Base-by-base conservation (phyloP, 2,113 vertebrate species). In the Bubo blakistoni region DNA sequence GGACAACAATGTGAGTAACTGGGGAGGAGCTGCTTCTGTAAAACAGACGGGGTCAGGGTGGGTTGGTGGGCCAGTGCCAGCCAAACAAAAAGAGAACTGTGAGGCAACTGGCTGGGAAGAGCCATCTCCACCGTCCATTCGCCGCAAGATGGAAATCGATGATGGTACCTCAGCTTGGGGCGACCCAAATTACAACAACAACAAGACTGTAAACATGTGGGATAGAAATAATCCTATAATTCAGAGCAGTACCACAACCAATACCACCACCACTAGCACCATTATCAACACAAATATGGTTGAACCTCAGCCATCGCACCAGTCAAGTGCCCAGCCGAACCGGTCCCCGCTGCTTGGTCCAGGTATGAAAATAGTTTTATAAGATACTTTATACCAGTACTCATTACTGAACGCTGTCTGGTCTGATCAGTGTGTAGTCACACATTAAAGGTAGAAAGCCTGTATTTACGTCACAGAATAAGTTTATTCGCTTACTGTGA, bases 111-210 rank as follows among this genome's bases (percentile, higher is more conserved):
- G 99, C 96, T 99, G 99, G 99, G 98, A 99, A 90, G 99, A 99
- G 85, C 99, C 99, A 73, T 99, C 99, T 51, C 99, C 99, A 78
- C 99, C 99, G 13, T 99, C 99, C 89, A 98, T 99, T 91, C 99
- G 99, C 58, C 99, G 99, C 94, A 99, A 99, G 97, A 99, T 99
- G 99, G 99, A 99, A 97, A 99, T 99, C 10, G 99, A 99, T 86
- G 99, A 99, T 77, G 99, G 99, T 98, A 99, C 99, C 96, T 99
- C 99, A 96, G 99, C 99, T 95, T 99, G 99, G 99, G 99, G 99
- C 25, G 99, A 99, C 98, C 99, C 99, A 34, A 99, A 91, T 96
- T 94, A 97, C 90, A 98, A 99, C 98, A 99, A 98, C 97, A 98
- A 98, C 91, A 99, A 99, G 98, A 98, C 98, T 96, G 99, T 99